phyloP scores from a whole-genome alignment of 2,888 invertebrate species.

The Polietes domitor region DNA sequence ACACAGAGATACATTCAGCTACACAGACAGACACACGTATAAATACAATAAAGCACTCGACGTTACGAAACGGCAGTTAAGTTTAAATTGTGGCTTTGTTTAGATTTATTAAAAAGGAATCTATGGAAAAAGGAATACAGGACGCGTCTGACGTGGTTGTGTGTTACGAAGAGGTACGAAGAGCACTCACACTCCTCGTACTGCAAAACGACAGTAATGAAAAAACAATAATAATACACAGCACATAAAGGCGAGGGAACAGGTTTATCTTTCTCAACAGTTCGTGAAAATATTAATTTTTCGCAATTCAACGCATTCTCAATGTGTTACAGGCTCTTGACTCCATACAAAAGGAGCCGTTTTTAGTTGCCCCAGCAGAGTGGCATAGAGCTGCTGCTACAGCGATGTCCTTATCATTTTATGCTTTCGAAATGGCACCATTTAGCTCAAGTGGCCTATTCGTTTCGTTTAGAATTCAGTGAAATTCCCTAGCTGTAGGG shows the following conservation, averaged over 20 bases:
- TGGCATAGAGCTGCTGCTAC: background rate
- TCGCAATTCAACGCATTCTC: conserved; percentile 65
- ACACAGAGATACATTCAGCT: background rate
- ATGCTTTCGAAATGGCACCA: conserved; percentile 48
- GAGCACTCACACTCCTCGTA: background rate
- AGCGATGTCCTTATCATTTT: conserved; percentile 29
- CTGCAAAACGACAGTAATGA: conserved; percentile 4
- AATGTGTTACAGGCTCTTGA: conserved; percentile 70
- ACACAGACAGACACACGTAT: background rate
- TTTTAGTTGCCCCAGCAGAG: background rate
- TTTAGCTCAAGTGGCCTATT: conserved; percentile 53
- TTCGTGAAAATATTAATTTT: conserved; percentile 64
- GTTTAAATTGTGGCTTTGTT: conserved; percentile 54
- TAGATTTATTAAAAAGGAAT: conserved; percentile 51
- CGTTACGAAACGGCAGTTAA: conserved; percentile 50
- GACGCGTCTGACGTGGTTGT: background rate
- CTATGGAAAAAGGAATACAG: conserved; percentile 3
- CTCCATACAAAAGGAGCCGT: conserved; percentile 61
- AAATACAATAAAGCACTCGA: conserved; percentile 31
- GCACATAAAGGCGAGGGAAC: conserved; percentile 8
- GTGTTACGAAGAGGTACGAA: background rate
- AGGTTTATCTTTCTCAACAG: conserved; percentile 60
- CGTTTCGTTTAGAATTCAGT: conserved; percentile 8
- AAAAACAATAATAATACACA: conserved; percentile 20
- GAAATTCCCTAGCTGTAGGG: background rate